Conservation (phyloP, 1,140 invertebrate genomes). For the Cyphomyrmex costatus region DNA sequence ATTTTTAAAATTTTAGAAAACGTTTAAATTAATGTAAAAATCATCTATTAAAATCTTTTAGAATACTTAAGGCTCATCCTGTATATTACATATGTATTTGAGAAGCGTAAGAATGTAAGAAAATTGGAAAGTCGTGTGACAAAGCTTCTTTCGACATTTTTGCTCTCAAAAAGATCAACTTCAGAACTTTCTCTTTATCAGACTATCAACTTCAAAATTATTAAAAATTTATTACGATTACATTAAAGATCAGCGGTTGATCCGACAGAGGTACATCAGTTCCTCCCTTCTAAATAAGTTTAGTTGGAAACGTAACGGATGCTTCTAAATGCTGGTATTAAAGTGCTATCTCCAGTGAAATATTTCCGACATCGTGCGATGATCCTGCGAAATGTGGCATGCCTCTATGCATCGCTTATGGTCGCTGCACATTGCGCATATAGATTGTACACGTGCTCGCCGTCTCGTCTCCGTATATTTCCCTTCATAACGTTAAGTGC, state of each 20-base stretch:
- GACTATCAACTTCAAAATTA: not conserved
- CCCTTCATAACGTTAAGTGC: slow-evolving; percentile 68
- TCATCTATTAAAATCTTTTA: no score
- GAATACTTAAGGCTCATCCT: no score
- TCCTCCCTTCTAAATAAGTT: not conserved
- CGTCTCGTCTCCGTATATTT: slow-evolving; percentile 68
- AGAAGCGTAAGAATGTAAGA: not conserved
- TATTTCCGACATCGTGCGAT: slow-evolving; percentile 52
- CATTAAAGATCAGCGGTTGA: slow-evolving; percentile 5
- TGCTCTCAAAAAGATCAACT: not conserved
- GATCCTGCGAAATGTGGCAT: slow-evolving; percentile 20
- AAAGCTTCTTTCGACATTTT: not conserved
- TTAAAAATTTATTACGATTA: slow-evolving; percentile 2
- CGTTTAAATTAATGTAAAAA: no score
- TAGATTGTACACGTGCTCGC: slow-evolving; percentile 37
- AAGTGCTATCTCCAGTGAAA: slow-evolving; percentile 41
- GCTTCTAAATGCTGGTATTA: slow-evolving; percentile 51
- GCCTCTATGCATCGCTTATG: slow-evolving; percentile 43
- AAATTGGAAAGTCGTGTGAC: not conserved
- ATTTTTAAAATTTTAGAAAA: no score
- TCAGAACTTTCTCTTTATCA: no score
- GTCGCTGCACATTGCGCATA: slow-evolving; percentile 22
- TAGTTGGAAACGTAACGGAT: slow-evolving; percentile 30
- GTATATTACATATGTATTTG: not conserved
- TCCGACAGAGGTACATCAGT: not conserved